These are phyloP conservation scores for Dimorphilus gyrociliatus DNA, from an alignment of 2,888 invertebrate species.

Conservation along the genomic window DNA sequence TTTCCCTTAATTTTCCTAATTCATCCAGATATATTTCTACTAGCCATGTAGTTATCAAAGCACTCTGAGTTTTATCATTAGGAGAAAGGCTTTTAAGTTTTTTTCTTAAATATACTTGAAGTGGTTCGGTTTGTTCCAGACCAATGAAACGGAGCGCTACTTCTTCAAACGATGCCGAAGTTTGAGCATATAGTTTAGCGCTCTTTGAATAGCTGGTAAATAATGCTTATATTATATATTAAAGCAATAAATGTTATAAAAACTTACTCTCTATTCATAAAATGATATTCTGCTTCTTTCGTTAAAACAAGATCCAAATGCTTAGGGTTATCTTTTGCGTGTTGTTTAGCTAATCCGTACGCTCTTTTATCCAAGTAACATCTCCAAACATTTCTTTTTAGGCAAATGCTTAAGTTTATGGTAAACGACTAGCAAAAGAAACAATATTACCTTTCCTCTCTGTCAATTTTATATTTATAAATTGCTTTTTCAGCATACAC, in stretches of 20 bases:
- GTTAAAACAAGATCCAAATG: constrained; percentile 66
- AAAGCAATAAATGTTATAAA: neutral
- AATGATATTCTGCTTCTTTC: constrained; percentile 71
- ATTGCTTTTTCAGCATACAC: constrained; percentile 65
- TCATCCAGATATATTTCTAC: constrained; percentile 77
- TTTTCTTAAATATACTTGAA: constrained; percentile 67
- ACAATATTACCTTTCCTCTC: constrained; percentile 44
- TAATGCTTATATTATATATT: neutral
- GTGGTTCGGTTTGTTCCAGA: constrained; percentile 59
- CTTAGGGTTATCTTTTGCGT: constrained; percentile 63
- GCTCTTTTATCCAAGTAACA: too few species aligned
- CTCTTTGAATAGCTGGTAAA: constrained; percentile 50
- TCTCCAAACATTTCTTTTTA: too few species aligned
- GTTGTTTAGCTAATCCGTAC: too few species aligned
- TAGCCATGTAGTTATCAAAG: constrained; percentile 85
- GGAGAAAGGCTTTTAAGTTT: constrained; percentile 46
- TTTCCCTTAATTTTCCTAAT: constrained; percentile 51
- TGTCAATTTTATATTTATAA: constrained; percentile 64
- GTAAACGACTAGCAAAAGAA: too few species aligned
- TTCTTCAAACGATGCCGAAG: constrained; percentile 80
- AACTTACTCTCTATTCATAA: constrained; percentile 51
- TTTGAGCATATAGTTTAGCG: constrained; percentile 72
- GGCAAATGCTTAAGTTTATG: too few species aligned
- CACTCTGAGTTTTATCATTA: constrained; percentile 64
- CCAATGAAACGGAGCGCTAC: constrained; percentile 77